Conservation (phyloP, 2,113 vertebrate species). For the Synodontis membranacea region DNA sequence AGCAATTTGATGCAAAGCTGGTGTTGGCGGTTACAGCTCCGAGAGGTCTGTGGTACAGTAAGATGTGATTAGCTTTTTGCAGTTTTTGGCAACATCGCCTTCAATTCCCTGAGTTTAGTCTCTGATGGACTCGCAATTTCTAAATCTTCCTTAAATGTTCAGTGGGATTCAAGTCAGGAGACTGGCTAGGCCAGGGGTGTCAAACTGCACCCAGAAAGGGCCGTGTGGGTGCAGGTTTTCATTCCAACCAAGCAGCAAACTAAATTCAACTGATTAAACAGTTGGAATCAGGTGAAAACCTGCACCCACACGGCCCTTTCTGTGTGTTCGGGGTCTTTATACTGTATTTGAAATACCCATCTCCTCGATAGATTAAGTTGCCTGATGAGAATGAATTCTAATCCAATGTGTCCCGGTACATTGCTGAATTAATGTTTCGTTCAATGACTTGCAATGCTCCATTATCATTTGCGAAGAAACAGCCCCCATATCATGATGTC, state of each 20-base stretch:
- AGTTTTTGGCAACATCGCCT: not conserved
- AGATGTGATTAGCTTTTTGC: too few species aligned
- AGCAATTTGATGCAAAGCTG: too few species aligned
- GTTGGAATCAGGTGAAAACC: too few species aligned
- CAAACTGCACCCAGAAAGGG: too few species aligned
- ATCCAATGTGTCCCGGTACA: not conserved
- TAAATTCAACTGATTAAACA: too few species aligned
- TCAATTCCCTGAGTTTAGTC: not conserved
- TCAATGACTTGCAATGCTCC: too few species aligned
- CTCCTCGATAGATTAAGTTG: not conserved
- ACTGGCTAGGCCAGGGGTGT: not conserved
- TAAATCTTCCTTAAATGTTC: not conserved
- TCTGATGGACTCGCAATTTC: too few species aligned
- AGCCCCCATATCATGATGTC: not conserved
- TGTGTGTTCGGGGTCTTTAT: not conserved
- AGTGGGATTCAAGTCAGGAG: not conserved
- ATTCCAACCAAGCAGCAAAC: too few species aligned
- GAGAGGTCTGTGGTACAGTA: not conserved
- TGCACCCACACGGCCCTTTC: too few species aligned
- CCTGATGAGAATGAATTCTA: not conserved
- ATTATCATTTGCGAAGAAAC: not conserved
- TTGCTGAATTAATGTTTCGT: not conserved
- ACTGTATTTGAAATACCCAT: not conserved
- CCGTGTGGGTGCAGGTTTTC: too few species aligned
- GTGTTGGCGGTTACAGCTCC: not conserved